Evolutionary conservation across 2,888 invertebrate genomes (phyloP), one percentile per base, ranked within the genome.

Genomic region (Venusia cambrica): DNA sequence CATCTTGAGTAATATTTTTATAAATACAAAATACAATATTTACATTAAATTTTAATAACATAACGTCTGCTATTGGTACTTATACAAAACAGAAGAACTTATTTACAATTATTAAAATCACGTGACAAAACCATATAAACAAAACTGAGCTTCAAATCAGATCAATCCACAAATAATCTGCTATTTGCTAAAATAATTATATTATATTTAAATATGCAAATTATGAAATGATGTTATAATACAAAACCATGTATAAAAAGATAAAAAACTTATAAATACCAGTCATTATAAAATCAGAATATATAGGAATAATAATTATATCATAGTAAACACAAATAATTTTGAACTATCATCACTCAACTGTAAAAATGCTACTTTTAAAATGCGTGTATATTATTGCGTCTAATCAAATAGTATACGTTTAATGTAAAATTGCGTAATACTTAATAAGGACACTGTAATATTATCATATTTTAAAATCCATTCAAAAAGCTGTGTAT

Each of bases 331-430:
- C 52, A 45, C 35, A 39, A 45, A 36, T 9, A 14, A 33, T 26
- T 44, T 45, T 51, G 41, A 48, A 48, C 71, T 74, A 77, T 72
- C 62, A 73, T 68, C 70, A 60, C 49, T 64, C 62, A 48, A 30
- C 33, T 37, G 41, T 51, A 61, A 71, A 73, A 76, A 75, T 73
- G 69, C 73, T 74, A 73, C 59, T 62, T 60, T 57, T 61, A 66
- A 72, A 72, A 74, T 71, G 69, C 69, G 50, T 63, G 63, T 62
- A 62, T 45, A 49, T 59, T 41, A 48, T 46, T 53, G 54, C 48
- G 47, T 48, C 45, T 42, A 47, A 45, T 46, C 22, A 47, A 42
- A 45, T 16, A 37, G 30, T 50, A 56, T 50, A 47, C 48, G 43
- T 47, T 41, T 58, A 52, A 54, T 57, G 52, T 59, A 61, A 62